These are phyloP conservation scores for Steinernema feltiae DNA, from an alignment of 1,140 invertebrate species.

Conservation along the genomic window DNA sequence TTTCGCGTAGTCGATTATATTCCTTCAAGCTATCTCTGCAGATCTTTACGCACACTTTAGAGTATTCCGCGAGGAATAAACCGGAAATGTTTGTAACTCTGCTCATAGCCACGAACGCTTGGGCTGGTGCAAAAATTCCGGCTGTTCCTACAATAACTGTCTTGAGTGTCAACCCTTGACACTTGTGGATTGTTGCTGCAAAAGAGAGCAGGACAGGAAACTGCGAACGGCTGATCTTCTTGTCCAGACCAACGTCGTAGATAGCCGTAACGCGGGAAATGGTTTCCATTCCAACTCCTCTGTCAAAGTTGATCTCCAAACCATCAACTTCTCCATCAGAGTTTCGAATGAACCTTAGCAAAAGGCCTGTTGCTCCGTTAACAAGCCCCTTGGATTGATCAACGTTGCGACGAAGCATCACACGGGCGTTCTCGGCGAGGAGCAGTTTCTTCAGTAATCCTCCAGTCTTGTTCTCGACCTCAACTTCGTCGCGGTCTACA, in stretches of 20 bases:
- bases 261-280: neutral
- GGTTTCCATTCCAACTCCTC: neutral
- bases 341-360: too few relatives aligned
- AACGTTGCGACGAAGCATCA: constrained; percentile 8
- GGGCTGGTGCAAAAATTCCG: constrained; percentile 51
- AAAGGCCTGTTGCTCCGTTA: neutral
- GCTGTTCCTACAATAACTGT: constrained; percentile 51
- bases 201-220: constrained; percentile 58
- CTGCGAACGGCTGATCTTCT: constrained; percentile 45
- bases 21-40: neutral
- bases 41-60: constrained; percentile 25
- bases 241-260: neutral
- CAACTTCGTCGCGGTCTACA: neutral
- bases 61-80: constrained; percentile 53
- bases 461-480: neutral
- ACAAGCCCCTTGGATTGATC: neutral
- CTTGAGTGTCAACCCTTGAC: constrained; percentile 58
- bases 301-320: neutral
- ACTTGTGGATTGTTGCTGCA: constrained; percentile 59
- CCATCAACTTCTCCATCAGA: too few relatives aligned
- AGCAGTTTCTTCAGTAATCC: neutral
- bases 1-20: neutral
- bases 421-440: neutral
- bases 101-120: constrained; percentile 59
- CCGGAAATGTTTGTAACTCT: constrained; percentile 52